Evolutionary conservation across 23 tunicate species (phyloP), one percentile per base, ranked within the genome.

Genomic region (Halocynthia roretzi): DNA sequence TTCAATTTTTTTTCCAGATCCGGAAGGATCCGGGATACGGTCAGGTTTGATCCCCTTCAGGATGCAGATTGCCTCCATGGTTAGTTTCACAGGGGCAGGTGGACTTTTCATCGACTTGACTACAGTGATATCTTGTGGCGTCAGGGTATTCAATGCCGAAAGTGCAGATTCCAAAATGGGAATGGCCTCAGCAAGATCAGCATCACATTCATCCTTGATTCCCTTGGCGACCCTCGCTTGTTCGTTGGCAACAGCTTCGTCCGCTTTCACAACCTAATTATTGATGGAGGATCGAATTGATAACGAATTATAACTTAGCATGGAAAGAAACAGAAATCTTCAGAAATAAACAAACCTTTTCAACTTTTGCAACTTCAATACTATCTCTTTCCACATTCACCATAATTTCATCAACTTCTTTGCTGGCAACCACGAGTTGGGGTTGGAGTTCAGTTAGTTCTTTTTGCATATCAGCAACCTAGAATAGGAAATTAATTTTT

Each of bases 391-490:
- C 99, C n/a, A 94, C 99, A 57, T 94, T 94, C 6, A 94, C 90
- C 99, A 94, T 94, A 77, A 94, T 94, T 52, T 84, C 87, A 51
- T 94, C 99, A 4, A 94, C 99, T 58, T 94, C 99, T 55, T 85
- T 88, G 62, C 88, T 81, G 5, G 99, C 87, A 14, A 87, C 91
- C 60, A 94, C 95, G 8, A 94, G 87, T 56, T 88, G 91, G 52
- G 99, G 99, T 54, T 94, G 99, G 14, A 94, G 86, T 48, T 88
- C 99, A 19, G 82, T 82, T 60, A 94, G 72, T 55, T 94, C 99
- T 70, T 71, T 84, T 75, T 94, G 99, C 99, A 94, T 94, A 76
- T 87, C 99, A 6, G 90, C 95, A 51, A 94, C 99, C 91, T 92
- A 50, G 10, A 1, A 76, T 5, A 1, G n/a, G 64, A 4, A 60